Evolutionary conservation across 2,113 vertebrate species (phyloP).

Genomic region (Semnopithecus entellus): DNA sequence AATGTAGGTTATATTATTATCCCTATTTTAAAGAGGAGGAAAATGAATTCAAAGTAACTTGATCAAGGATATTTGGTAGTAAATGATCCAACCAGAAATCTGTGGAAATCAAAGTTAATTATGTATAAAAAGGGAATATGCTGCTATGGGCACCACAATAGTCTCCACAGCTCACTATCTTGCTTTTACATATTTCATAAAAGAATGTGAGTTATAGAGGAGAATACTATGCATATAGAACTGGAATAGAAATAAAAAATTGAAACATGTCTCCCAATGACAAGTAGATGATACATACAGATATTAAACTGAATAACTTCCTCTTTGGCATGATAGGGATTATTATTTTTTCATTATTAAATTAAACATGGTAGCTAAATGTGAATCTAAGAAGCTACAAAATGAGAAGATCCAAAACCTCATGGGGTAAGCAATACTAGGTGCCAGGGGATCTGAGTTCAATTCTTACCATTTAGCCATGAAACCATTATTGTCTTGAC

Average conservation of each 20-base stretch:
- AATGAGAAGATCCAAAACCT: not conserved
- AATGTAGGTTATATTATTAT: not conserved
- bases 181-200: not conserved
- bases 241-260: not conserved
- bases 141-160: not conserved
- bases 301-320: not conserved
- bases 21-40: not conserved
- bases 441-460: not conserved
- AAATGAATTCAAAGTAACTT: not conserved
- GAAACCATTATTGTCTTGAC: not conserved
- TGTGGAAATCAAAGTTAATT: not conserved
- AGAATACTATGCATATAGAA: not conserved
- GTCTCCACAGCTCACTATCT: not conserved
- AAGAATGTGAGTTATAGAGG: not conserved
- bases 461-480: not conserved
- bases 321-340: not conserved
- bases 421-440: not conserved
- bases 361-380: slow-evolving; percentile 9
- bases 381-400: not conserved
- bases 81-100: not conserved
- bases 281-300: not conserved
- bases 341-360: not conserved
- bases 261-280: not conserved
- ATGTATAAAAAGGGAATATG: not conserved
- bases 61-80: not conserved